Evolutionary conservation across 92 coral and sea anemone species (phyloP).

Genomic region (Epizoanthus ramosus): DNA sequence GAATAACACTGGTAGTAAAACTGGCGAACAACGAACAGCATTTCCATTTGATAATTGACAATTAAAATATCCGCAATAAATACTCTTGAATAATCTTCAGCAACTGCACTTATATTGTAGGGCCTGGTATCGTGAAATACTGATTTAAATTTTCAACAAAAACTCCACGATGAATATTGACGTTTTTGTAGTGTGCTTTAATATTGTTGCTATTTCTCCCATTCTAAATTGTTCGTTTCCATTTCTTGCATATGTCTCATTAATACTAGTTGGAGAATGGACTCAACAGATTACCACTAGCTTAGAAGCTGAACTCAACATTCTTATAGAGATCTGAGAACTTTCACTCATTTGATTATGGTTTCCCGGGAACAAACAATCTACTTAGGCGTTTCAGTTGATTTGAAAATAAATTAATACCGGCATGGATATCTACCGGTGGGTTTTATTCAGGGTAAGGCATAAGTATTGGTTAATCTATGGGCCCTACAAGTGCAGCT

Average conservation of each 20-base stretch:
- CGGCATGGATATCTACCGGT: not conserved
- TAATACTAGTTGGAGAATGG: not conserved
- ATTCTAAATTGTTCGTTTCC: not conserved
- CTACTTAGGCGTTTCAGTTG: no score
- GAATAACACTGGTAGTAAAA: no score
- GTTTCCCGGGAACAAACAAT: no score
- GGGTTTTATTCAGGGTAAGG: not conserved
- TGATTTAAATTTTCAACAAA: not conserved
- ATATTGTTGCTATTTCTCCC: not conserved
- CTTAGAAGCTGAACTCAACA: no score
- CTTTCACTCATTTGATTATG: no score
- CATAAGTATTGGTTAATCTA: not conserved
- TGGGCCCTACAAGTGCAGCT: conserved; percentile 19
- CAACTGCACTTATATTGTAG: not conserved
- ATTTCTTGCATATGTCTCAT: not conserved
- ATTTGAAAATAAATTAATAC: not conserved
- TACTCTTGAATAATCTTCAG: conserved; percentile 1
- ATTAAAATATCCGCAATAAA: not conserved
- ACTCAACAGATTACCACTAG: no score
- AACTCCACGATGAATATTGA: not conserved
- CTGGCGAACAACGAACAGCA: not conserved
- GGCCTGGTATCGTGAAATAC: not conserved
- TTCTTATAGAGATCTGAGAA: no score
- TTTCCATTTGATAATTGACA: not conserved
- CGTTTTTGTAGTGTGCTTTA: not conserved